Evolutionary conservation across 53 echinoderm and acorn worm genomes (phyloP), one percentile per base, ranked within the genome.

Genomic region (Crossaster papposus): DNA sequence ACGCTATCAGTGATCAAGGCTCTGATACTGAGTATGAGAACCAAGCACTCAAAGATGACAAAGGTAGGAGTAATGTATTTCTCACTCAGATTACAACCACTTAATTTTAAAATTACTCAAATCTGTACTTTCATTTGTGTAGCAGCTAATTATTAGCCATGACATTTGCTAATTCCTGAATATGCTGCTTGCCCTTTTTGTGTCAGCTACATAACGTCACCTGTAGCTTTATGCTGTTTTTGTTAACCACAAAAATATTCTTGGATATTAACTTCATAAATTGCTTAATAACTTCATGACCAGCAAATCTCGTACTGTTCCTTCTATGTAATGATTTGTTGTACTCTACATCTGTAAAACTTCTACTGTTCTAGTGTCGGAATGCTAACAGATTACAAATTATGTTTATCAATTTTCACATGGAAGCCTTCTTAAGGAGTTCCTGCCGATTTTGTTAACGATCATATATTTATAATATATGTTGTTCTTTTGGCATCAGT

Each of bases 1-100:
- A 94, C 70, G 80, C 91, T 18, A 65, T 97, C 72, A 95, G 95
- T 64, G 97, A 97, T 74, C 91, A 89, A 14, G 96, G 79, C 0
- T 97, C 97, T n/a, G 97, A 97, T 51, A 97, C 97, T 0, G 97
- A 97, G 29, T 97, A 97, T 85, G 97, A 97, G 81, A 97, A 97
- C 83, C 97, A 97, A 58, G 97, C 95, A 2, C 83, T 97, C 30
- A 92, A 95, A 89, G 93, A 96, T 50, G 93, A 83, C 71, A 93
- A 95, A 91, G 89, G 78, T 28, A 35, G 51, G 14, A 78, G 89
- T 88, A 70, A 20, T 4, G 54, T 79, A 35, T 36, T 23, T 37
- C 52, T 58, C 22, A 79, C 52, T 58, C 22, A 20, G 22, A 20
- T 58, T 58, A 20, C 44, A 58, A 58, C 58, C 17, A 18, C 22